Base-by-base conservation (phyloP, 2,113 vertebrate species). In the Dipodomys ordii region DNA sequence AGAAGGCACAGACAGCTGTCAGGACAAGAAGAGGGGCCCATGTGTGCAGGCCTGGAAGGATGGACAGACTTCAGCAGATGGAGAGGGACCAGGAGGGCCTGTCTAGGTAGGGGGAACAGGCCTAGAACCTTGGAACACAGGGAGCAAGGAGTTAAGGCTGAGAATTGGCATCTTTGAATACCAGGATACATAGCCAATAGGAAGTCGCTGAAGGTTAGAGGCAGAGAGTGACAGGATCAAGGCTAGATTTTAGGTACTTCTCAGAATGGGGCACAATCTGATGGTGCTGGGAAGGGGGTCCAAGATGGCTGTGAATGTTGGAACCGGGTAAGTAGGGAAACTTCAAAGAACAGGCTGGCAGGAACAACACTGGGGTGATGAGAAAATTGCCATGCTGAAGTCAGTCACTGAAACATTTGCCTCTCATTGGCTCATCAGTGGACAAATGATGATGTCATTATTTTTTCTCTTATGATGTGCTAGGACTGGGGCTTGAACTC, bases 171-270 rank as follows among this genome's bases (percentile, higher is more conserved):
- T 23, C 39, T 83, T 57, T 83, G 60, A 92, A 71, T 10, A 16
- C 65, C 80, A 83, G 69, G 32, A 32, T 74, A 69, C 79, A 25
- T 13, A 22, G 16, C 28, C 30, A 49, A 68, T 1, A 18, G 49
- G 65, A 13, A 92, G 4, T 28, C 57, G 69, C 0, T 8, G 46
- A 60, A 90, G 62, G 62, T 28, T 20, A 53, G 67, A 91, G 53
- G 86, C 92, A 76, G 18, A 13, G 18, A 80, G 22, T 32, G 72
- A 30, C 30, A 5, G 39, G 22, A 28, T 87, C 35, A 30, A n/a
- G 89, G n/a, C 71, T 49, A 6, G 60, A 94, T n/a, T 83, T 72
- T 83, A 68, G 53, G 30, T 32, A 35, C 27, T 87, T 80, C 80
- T 35, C 25, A 60, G 64, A 78, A n/a, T 0, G 15, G 16, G 49